Evolutionary conservation across 2,888 invertebrate genomes (phyloP).

Genomic region (Synanthedon formicaeformis): DNA sequence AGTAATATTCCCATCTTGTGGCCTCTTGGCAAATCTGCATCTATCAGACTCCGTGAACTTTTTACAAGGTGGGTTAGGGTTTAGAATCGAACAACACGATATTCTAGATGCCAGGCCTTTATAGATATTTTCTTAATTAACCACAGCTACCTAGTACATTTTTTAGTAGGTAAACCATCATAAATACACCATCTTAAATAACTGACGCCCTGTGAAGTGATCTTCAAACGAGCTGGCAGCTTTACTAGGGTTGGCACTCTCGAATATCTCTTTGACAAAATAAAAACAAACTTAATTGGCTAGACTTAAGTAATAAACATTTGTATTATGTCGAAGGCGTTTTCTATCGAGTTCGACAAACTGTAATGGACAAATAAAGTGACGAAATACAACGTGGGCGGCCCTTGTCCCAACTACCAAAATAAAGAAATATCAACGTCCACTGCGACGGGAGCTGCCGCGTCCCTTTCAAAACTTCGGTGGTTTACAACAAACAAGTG

Average conservation of each 20-base stretch:
- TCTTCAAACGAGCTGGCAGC: background rate
- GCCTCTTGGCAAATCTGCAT: too few relatives aligned
- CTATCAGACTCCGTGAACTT: too few relatives aligned
- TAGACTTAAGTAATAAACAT: slow-evolving; percentile 1
- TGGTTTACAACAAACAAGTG: background rate
- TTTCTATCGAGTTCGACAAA: slow-evolving; percentile 25
- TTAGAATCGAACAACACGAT: too few relatives aligned
- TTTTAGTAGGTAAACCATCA: too few relatives aligned
- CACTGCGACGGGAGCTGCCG: slow-evolving; percentile 7
- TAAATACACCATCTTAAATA: background rate
- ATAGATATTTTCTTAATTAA: too few relatives aligned
- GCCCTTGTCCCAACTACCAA: slow-evolving; percentile 13
- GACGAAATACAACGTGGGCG: slow-evolving; percentile 27
- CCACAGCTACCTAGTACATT: too few relatives aligned
- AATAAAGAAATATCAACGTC: slow-evolving; percentile 11
- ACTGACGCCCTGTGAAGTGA: background rate
- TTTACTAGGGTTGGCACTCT: background rate
- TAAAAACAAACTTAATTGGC: slow-evolving; percentile 2
- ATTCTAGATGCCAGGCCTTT: too few relatives aligned
- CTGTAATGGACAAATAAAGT: slow-evolving; percentile 27
- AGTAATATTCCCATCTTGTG: too few relatives aligned
- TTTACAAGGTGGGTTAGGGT: too few relatives aligned
- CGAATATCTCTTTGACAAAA: background rate
- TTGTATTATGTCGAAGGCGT: slow-evolving; percentile 1
- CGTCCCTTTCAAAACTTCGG: background rate